A percentile compares a stretch with the other conserved stretches of the same genome.
phyloP scores from a whole-genome alignment of 2,113 vertebrate species.

The Callopanchax toddi region DNA sequence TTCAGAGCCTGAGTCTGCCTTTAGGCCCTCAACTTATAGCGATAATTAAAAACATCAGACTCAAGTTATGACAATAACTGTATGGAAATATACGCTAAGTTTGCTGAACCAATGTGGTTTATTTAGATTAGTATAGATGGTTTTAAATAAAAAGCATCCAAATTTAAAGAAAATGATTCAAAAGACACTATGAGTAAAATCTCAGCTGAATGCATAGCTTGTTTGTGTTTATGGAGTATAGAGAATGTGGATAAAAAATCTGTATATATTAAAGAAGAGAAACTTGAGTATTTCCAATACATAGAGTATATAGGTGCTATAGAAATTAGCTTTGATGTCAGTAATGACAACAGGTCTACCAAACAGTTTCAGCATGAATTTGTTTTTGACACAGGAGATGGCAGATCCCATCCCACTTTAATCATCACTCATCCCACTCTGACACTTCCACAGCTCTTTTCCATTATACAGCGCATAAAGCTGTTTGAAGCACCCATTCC shows the following conservation, averaged over 20 bases:
- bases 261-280: not conserved
- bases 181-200: too few species aligned
- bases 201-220: too few species aligned
- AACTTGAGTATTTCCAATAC: not conserved
- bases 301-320: not conserved
- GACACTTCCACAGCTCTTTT: not conserved
- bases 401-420: not conserved
- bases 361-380: not conserved
- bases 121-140: too few species aligned
- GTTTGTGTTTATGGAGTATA: not conserved
- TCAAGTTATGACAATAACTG: too few species aligned
- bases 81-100: too few species aligned
- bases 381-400: slow-evolving; percentile 20
- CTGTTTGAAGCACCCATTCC: not conserved
- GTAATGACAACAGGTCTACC: not conserved
- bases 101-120: too few species aligned
- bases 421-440: slow-evolving; percentile 10
- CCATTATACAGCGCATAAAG: slow-evolving; percentile 7
- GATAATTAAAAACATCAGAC: too few species aligned
- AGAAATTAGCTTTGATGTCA: slow-evolving; percentile 9
- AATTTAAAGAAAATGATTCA: too few species aligned
- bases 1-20: too few species aligned
- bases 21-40: too few species aligned
- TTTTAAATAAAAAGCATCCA: too few species aligned
- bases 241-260: too few species aligned